Evolutionary conservation across 2,888 invertebrate species (phyloP).

Genomic region (Plebejus anna): DNA sequence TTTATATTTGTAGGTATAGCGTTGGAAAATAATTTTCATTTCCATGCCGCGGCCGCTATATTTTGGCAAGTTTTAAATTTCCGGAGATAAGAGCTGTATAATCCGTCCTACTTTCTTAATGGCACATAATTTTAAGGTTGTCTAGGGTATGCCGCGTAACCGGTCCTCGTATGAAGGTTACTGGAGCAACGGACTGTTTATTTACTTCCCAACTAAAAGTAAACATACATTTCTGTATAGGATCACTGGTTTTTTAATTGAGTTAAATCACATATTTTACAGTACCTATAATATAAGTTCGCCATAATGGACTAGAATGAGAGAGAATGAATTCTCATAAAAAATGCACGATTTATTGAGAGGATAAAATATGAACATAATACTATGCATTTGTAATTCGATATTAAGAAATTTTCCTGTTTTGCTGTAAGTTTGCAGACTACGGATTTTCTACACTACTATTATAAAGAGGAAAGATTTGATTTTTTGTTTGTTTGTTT

Average conservation of each 20-base stretch:
- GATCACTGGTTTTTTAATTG: neutral
- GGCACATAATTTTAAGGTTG: conserved; percentile 40
- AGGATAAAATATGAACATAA: no score
- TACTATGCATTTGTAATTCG: no score
- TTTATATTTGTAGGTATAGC: no score
- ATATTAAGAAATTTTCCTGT: no score
- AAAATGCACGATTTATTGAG: no score
- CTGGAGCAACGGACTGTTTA: conserved; percentile 17
- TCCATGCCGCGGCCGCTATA: neutral
- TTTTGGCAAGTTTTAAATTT: conserved; percentile 3
- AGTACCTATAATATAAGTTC: no score
- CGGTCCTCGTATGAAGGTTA: conserved; percentile 47
- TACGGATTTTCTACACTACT: no score
- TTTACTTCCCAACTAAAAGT: conserved; percentile 31
- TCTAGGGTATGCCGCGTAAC: conserved; percentile 48
- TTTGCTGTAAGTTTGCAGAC: no score
- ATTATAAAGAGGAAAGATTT: no score
- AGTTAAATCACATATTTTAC: neutral
- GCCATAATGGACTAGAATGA: neutral
- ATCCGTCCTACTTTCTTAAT: conserved; percentile 26
- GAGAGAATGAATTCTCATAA: no score
- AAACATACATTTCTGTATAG: neutral
- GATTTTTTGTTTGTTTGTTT: no score
- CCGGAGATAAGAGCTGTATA: neutral
- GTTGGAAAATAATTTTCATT: no score